These are phyloP conservation scores for Onychorhynchus coronatus DNA, from an alignment of 2,113 vertebrate species.

Conservation along the genomic window DNA sequence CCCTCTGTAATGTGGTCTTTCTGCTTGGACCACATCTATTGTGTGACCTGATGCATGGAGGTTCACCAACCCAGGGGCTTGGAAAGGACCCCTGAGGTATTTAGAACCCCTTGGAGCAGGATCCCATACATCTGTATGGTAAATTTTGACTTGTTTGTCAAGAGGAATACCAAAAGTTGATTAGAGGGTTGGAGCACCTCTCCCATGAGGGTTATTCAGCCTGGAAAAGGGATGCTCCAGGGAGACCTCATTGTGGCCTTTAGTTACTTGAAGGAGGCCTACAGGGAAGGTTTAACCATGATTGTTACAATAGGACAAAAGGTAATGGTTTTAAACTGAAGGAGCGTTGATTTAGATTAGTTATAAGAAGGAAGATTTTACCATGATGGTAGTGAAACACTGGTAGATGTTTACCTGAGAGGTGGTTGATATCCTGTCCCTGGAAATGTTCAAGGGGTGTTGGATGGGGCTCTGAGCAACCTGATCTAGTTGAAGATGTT, in stretches of 20 bases:
- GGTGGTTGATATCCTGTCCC: not conserved
- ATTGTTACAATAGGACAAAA: not conserved
- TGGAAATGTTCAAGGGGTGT: not conserved
- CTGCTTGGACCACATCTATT: not conserved
- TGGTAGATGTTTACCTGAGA: not conserved
- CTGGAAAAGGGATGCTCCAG: not conserved
- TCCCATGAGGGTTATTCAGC: not conserved
- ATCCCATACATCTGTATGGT: not conserved
- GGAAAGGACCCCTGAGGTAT: not conserved
- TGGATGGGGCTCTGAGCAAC: not conserved
- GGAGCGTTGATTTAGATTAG: not conserved
- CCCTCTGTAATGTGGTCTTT: not conserved
- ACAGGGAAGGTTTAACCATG: not conserved
- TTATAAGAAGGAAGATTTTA: not conserved
- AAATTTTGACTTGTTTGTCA: not conserved
- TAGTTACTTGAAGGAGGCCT: not conserved
- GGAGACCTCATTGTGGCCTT: not conserved
- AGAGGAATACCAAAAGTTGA: not conserved
- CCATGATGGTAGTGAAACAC: not conserved
- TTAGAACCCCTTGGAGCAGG: not conserved
- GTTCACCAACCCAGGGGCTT: not conserved
- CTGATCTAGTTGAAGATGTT: not conserved
- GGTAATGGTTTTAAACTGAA: not conserved
- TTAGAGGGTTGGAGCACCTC: not conserved
- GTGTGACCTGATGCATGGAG: rapidly evolving